Conservation (phyloP, 2,797 vertebrate species). For the Chelonia mydas region DNA sequence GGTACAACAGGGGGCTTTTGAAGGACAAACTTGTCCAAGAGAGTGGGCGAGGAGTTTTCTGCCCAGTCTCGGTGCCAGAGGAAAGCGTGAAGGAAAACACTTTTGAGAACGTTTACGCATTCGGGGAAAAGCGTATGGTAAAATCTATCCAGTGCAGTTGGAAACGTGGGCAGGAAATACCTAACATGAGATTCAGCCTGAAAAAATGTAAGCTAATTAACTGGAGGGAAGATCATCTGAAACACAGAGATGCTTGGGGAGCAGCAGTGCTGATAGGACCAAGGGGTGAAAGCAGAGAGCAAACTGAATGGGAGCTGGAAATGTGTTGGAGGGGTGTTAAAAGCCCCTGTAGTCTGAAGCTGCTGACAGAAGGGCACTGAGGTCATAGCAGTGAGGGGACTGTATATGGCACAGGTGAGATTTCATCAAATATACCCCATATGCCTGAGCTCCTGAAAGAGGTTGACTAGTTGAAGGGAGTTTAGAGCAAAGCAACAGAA, state of each 20-base stretch:
- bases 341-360: background rate
- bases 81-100: background rate
- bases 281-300: background rate
- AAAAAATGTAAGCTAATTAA: background rate
- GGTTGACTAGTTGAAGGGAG: background rate
- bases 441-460: background rate
- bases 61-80: accelerated
- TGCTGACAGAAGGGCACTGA: background rate
- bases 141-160: background rate
- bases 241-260: background rate
- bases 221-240: background rate
- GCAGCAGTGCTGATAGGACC: background rate
- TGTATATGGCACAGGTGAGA: background rate
- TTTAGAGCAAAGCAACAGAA: background rate
- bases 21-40: slow-evolving; percentile 38
- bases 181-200: accelerated
- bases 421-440: background rate
- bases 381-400: too few species aligned
- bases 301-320: background rate
- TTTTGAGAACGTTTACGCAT: background rate
- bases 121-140: accelerated
- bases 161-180: accelerated
- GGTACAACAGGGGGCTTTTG: slow-evolving; percentile 28
- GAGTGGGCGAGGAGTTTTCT: background rate
- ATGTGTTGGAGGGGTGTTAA: too few species aligned